A percentile compares a stretch with the other conserved stretches of the same genome.
These are phyloP conservation scores for Phoeniculus purpureus DNA, from an alignment of 2,797 vertebrate genomes.

Conservation along the genomic window DNA sequence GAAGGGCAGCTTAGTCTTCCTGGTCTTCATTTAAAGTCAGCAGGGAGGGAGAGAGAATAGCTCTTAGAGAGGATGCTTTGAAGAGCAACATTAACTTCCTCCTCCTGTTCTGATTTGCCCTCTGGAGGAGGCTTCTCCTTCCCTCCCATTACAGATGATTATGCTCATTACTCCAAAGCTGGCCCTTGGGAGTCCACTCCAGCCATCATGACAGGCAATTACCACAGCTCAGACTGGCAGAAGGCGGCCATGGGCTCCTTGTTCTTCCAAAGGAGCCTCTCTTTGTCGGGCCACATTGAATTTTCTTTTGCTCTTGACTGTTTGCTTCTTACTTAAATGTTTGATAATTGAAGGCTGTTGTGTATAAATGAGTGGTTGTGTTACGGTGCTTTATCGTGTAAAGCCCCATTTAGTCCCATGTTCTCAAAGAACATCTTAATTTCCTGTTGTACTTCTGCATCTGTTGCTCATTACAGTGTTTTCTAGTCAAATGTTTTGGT, in stretches of 20 bases:
- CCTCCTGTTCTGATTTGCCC: not conserved
- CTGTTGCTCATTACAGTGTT: slow-evolving; percentile 4
- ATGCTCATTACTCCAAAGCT: not conserved
- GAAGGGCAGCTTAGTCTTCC: not conserved
- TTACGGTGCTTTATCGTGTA: not conserved
- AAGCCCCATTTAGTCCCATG: not conserved
- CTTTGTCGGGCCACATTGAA: not conserved
- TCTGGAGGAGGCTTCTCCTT: not conserved
- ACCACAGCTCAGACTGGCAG: not conserved
- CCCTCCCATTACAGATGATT: not conserved
- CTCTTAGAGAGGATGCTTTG: not conserved
- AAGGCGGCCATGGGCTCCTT: not conserved
- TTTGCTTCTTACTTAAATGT: not conserved
- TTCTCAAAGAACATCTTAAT: slow-evolving; percentile 7
- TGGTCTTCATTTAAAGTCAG: not conserved
- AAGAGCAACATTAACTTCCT: not conserved
- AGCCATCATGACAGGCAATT: not conserved
- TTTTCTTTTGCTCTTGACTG: slow-evolving; percentile 7
- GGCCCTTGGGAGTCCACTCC: not conserved
- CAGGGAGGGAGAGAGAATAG: not conserved
- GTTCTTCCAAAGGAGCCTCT: not conserved
- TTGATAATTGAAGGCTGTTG: slow-evolving; percentile 13
- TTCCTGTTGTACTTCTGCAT: not conserved
- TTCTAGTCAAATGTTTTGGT: not conserved
- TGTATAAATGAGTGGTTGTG: not conserved